Conservation (phyloP, 2,113 vertebrate species). For the Gymnocephalus cernua region DNA sequence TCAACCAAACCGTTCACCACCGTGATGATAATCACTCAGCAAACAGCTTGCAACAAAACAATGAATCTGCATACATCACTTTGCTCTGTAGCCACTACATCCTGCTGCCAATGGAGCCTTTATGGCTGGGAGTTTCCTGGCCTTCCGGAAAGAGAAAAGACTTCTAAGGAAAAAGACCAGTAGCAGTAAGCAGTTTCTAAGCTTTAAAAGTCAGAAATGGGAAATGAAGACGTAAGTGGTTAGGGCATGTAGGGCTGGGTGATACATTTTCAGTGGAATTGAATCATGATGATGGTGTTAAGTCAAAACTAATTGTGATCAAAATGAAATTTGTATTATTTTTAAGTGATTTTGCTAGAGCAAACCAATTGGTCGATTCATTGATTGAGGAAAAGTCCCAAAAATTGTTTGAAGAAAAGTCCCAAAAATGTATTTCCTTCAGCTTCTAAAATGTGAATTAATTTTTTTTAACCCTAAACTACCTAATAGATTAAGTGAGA, state of each 20-base stretch:
- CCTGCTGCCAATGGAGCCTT: constrained; percentile 53
- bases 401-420: not conserved
- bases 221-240: not conserved
- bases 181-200: constrained; percentile 19
- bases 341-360: not conserved
- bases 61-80: constrained; percentile 26
- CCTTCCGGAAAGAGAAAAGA: constrained; percentile 22
- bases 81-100: constrained; percentile 25
- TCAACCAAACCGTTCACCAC: constrained; percentile 10
- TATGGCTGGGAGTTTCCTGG: constrained; percentile 48
- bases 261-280: not conserved
- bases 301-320: not conserved
- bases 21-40: constrained; percentile 46
- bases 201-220: not conserved
- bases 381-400: not conserved
- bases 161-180: constrained; percentile 29
- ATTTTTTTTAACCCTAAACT: not conserved
- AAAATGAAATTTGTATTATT: not conserved
- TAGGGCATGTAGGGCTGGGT: not conserved
- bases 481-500: not conserved
- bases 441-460: not conserved
- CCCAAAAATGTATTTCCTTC: not conserved
- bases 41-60: constrained; percentile 54
- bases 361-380: not conserved
- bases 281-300: not conserved